A percentile compares a stretch with the other conserved stretches of the same genome.
Evolutionary conservation across 1,140 invertebrate genomes (phyloP).

Genomic region (Bombus confusus): DNA sequence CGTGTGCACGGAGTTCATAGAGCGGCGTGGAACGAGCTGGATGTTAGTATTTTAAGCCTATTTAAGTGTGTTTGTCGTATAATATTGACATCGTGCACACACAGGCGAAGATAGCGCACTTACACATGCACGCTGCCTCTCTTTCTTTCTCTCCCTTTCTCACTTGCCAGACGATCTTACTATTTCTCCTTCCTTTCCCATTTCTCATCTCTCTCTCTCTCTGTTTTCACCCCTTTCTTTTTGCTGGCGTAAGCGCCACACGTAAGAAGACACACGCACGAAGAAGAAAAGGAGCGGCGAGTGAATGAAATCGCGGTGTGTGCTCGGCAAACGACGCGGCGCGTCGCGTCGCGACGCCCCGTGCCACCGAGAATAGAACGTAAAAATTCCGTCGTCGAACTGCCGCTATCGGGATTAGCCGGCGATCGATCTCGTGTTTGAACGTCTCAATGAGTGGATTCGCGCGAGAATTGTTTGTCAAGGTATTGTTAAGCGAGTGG

Average conservation of each 20-base stretch:
- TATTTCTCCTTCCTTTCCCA: not conserved
- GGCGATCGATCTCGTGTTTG: constrained; percentile 12
- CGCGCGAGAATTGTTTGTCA: constrained; percentile 7
- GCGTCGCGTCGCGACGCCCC: constrained; percentile 61
- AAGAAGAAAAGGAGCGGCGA: constrained; percentile 37
- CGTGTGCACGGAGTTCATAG: constrained; percentile 77
- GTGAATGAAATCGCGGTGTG: constrained; percentile 78
- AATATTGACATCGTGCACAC: constrained; percentile 82
- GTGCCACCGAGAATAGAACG: constrained; percentile 30
- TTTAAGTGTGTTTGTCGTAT: constrained; percentile 83
- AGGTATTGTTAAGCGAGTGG: constrained; percentile 10
- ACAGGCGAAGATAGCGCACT: constrained; percentile 75
- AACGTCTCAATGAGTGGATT: constrained; percentile 13
- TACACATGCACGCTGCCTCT: constrained; percentile 41
- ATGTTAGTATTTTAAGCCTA: constrained; percentile 82
- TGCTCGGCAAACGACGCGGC: constrained; percentile 76
- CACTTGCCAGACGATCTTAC: not conserved
- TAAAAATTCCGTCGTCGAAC: constrained; percentile 49
- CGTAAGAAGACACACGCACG: constrained; percentile 41
- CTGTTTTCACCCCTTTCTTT: constrained; percentile 28
- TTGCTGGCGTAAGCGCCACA: constrained; percentile 28
- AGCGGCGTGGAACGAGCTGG: constrained; percentile 76
- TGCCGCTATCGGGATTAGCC: constrained; percentile 14
- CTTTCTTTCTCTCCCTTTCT: not conserved
- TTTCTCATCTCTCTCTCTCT: not conserved